Base-by-base conservation (phyloP, 2,113 vertebrate genomes). In the Parus major region DNA sequence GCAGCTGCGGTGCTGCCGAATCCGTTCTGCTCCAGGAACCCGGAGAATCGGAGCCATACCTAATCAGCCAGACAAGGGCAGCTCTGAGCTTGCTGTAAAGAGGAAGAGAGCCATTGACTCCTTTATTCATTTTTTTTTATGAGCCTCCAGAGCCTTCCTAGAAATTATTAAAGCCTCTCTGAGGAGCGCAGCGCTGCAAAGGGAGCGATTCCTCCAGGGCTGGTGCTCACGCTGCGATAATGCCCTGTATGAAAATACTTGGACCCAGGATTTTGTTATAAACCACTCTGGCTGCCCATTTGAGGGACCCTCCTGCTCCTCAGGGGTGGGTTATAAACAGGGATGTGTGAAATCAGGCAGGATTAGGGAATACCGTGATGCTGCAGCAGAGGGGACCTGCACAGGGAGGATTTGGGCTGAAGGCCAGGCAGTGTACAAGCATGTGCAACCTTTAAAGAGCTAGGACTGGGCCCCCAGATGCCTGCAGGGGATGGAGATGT, bases 141-240 rank as follows among this genome's bases (percentile, higher is more conserved):
- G 64, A 72, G 61, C 49, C 46, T 71, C 91, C 68, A 82, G 57
- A 89, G 68, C 66, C 64, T 92, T 73, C 76, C 82, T 35, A 35
- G 82, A 39, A 90, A 41, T 90, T 47, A 73, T 33, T 21, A 57
- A 56, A 61, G 66, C 66, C 55, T 65, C 75, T 69, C 61, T 0
- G 4, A 84, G 78, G 80, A 82, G 69, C 1, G 9, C 69, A 47
- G 88, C 0, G 0, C 47, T 0, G 0, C 36, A 16, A 39, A 71
- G 65, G 79, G 60, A 86, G 72, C 0, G 0, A 79, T 90, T 56
- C 35, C 55, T 84, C 68, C 49, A 0, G 1, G 52, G 42, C 63
- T 27, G 82, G 9, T 49, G 69, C 84, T 86, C 56, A 25, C 0
- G 0, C 59, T 35, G 75, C 0, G 1, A 4, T 50, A 60, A 84